Base-by-base conservation (phyloP, 2,888 invertebrate genomes). In the Druceiella hillmani region DNA sequence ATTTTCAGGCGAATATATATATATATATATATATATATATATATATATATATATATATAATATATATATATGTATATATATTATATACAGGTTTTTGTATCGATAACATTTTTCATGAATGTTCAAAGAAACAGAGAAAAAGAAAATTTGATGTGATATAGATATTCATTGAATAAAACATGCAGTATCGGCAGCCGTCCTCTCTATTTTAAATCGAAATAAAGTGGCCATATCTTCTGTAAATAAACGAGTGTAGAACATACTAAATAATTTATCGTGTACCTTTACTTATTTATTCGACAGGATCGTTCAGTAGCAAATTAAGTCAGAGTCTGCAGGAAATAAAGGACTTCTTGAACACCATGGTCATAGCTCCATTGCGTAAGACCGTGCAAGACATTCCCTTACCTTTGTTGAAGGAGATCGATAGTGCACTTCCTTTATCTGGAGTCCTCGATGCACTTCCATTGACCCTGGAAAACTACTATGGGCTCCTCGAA, bases 341-440 rank as follows among this genome's bases (percentile, higher is more conserved):
- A 1, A 58, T 65, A 1, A 59, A 59, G 28, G 63, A 69, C 47
- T 70, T 69, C 44, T 61, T 70, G 38, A 64, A 68, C 53, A 65
- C 63, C 16, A 66, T 68, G 17, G 38, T 70, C 17, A 56, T 69
- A 3, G 67, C 67, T 2, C 64, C 66, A 3, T 57, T 70, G 12
- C 27, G 15, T 12, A 6, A 11, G 11, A 12, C 5, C 13, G 3
- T 27, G 3, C 4, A 5, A 5, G 27, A 10, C n/a, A n/a, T n/a
- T n/a, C n/a, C n/a, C n/a, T n/a, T n/a, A n/a, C n/a, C n/a, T n/a
- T n/a, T n/a, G n/a, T n/a, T 65, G 63, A 1, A 46, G 69, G 24
- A 50, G 60, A n/a, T 61, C 65, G 1, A 36, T 61, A 3, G 24
- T 27, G n/a, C 24, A 25, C 11, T 29, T 17, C 9, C 51, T 50